Evolutionary conservation across 2,113 vertebrate species (phyloP).

Genomic region (Thamnaconus septentrionalis): DNA sequence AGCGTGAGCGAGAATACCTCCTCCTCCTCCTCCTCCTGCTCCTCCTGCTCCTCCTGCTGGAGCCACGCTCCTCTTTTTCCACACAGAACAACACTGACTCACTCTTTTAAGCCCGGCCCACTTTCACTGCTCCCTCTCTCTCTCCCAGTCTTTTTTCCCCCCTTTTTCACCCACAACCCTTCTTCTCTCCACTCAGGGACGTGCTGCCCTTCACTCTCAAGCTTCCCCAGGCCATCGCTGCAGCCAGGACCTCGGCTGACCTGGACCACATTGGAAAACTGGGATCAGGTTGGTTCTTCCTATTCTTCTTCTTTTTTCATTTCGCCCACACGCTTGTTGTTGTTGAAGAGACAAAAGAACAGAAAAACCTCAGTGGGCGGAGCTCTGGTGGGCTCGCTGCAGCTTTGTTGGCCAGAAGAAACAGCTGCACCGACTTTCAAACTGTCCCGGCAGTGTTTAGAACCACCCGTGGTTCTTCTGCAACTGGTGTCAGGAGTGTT

Average conservation of each 20-base stretch:
- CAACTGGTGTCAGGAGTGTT: too few relatives aligned
- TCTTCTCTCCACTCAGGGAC: slow-evolving; percentile 74
- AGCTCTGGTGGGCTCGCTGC: too few relatives aligned
- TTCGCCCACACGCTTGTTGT: background rate
- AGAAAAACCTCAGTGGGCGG: background rate
- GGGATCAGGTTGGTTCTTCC: slow-evolving; percentile 72
- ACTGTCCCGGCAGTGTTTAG: too few relatives aligned
- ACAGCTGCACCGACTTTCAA: too few relatives aligned
- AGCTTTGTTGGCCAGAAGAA: too few relatives aligned
- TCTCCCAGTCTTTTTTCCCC: background rate
- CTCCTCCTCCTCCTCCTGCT: background rate
- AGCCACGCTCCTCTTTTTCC: slow-evolving; percentile 7
- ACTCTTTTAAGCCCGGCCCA: background rate
- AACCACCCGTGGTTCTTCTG: too few relatives aligned
- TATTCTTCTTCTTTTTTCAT: background rate
- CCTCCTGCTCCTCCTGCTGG: too few relatives aligned
- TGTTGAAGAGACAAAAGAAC: background rate
- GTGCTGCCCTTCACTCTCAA: slow-evolving; percentile 92
- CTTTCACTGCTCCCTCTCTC: background rate
- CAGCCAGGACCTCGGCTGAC: slow-evolving; percentile 83
- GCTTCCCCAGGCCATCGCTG: slow-evolving; percentile 83
- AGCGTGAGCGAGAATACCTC: too few relatives aligned
- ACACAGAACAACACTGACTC: slow-evolving; percentile 13
- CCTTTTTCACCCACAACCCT: background rate
- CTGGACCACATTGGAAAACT: slow-evolving; percentile 87